Conservation (phyloP, 1,140 invertebrate genomes). For the Drosophila persimilis region DNA sequence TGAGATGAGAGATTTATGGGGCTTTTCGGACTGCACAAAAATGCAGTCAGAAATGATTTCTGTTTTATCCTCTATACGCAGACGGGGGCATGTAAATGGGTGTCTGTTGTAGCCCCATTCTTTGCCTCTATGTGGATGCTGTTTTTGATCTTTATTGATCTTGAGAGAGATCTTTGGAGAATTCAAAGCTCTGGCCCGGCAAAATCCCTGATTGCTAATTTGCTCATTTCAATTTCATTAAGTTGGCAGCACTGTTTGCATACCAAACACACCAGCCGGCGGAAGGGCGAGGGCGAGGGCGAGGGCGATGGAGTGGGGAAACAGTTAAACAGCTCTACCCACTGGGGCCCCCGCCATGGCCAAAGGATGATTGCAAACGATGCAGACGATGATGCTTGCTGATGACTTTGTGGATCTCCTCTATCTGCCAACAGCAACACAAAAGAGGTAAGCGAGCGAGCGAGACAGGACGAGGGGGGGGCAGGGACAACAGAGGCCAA, state of each 20-base stretch:
- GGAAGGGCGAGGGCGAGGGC: conserved; percentile 9
- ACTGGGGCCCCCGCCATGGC: conserved; percentile 44
- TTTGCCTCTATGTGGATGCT: too few species aligned
- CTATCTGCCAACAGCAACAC: conserved; percentile 37
- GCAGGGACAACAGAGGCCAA: not conserved
- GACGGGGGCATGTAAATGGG: conserved; percentile 17
- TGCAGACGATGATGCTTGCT: conserved; percentile 21
- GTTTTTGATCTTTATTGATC: too few species aligned
- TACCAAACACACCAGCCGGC: conserved; percentile 58
- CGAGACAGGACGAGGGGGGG: not conserved
- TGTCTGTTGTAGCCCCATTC: not conserved
- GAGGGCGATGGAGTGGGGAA: conserved; percentile 40
- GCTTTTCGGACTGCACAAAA: conserved; percentile 38
- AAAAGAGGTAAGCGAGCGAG: conserved; percentile 32
- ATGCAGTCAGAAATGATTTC: conserved; percentile 30
- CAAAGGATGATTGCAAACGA: conserved; percentile 25
- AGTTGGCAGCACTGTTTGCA: conserved; percentile 76
- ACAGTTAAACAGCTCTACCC: conserved; percentile 69
- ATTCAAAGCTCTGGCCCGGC: not conserved
- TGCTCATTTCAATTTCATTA: conserved; percentile 80
- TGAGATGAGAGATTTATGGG: conserved; percentile 70
- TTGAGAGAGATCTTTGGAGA: not conserved
- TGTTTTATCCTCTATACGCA: not conserved
- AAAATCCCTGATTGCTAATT: conserved; percentile 49
- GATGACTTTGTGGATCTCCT: conserved; percentile 47